Evolutionary conservation across 2,888 invertebrate species (phyloP).

Genomic region (Cordylochernes scorpioides): DNA sequence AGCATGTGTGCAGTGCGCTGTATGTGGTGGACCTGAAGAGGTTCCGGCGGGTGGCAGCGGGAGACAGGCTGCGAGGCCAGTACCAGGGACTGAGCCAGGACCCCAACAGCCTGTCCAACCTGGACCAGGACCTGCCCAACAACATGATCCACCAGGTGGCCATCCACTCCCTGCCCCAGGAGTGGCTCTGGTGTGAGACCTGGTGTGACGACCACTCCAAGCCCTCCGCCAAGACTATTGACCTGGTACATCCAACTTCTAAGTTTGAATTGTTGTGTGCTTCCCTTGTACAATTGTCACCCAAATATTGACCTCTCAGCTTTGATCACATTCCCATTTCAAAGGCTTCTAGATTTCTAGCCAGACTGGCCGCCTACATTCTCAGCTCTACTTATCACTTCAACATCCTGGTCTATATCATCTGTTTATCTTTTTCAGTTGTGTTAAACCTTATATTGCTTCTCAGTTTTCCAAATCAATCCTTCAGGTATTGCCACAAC

Average conservation of each 20-base stretch:
- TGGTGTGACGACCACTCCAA: constrained; percentile 87
- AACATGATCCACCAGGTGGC: constrained; percentile 97
- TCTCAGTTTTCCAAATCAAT: too few species aligned
- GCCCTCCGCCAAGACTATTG: constrained; percentile 77
- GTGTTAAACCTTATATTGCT: too few species aligned
- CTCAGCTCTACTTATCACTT: too few species aligned
- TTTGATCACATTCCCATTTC: too few species aligned
- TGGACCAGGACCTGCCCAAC: constrained; percentile 85
- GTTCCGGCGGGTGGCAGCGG: constrained; percentile 89
- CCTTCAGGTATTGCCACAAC: too few species aligned
- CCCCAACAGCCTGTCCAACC: constrained; percentile 88
- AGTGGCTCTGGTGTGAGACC: constrained; percentile 99
- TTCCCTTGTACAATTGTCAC: not conserved
- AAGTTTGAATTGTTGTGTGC: constrained; percentile 3
- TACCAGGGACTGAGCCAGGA: constrained; percentile 97
- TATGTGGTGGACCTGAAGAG: constrained; percentile 91
- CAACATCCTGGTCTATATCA: too few species aligned
- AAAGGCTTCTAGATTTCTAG: too few species aligned
- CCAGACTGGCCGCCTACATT: too few species aligned
- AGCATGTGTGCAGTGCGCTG: constrained; percentile 49
- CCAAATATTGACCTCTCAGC: not conserved
- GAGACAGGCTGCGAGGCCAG: constrained; percentile 85
- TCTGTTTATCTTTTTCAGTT: too few species aligned
- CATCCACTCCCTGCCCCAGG: constrained; percentile 91
- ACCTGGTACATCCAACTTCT: constrained; percentile 38